Percentiles rank a stretch among this genome's conserved stretches.
These are phyloP conservation scores for Ciconia boyciana DNA, from an alignment of 2,113 vertebrate species.

Conservation along the genomic window DNA sequence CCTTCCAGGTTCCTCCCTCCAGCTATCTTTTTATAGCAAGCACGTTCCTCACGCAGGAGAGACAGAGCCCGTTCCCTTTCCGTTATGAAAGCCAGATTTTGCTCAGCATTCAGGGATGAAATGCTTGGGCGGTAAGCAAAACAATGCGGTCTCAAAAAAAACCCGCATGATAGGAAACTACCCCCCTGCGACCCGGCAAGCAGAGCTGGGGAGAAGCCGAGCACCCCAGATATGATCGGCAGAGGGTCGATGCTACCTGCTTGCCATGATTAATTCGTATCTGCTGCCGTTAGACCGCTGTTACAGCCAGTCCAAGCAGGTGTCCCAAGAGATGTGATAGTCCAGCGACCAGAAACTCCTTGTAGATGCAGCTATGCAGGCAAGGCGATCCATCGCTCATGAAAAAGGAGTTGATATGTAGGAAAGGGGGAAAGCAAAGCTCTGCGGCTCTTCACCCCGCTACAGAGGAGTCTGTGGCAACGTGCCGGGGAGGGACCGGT, in stretches of 20 bases:
- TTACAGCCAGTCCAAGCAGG: neutral
- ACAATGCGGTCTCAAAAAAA: fast-evolving
- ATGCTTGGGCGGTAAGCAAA: neutral
- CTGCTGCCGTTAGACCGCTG: neutral
- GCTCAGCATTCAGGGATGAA: neutral
- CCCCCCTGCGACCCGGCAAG: neutral
- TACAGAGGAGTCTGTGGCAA: neutral
- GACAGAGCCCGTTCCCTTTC: neutral
- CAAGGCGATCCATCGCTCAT: neutral
- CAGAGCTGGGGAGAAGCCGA: neutral
- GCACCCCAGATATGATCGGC: neutral
- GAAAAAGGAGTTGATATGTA: neutral
- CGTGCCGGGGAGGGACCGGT: fast-evolving
- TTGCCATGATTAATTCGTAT: neutral
- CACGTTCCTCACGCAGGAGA: neutral
- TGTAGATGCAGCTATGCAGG: neutral
- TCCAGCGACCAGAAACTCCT: neutral
- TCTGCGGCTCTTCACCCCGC: neutral
- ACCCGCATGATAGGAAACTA: neutral
- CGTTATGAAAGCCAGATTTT: neutral
- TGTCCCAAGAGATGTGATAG: neutral
- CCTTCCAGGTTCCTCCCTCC: neutral
- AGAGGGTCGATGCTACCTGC: neutral
- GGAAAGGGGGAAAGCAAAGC: neutral
- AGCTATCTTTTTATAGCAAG: neutral